Evolutionary conservation across 1,140 invertebrate species (phyloP), one percentile per base, ranked within the genome.

Genomic region (Hycleus phaleratus): DNA sequence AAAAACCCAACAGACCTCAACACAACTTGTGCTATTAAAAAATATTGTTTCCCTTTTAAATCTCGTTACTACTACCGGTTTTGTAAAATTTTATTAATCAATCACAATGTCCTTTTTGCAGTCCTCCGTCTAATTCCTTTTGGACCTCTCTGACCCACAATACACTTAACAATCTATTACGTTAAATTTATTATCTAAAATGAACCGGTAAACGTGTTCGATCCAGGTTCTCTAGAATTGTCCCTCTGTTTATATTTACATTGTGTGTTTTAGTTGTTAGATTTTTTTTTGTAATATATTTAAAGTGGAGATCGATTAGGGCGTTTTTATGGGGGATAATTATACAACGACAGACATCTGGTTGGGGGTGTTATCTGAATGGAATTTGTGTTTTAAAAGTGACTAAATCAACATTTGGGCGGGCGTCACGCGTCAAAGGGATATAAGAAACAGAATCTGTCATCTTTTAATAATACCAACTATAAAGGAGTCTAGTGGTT

Each of bases 261-360:
- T 32, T 5, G 32, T 32, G 7, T 32, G 4, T 32, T 32, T 32
- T 32, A 18, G 18, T 18, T 32, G 7, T 32, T 32, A 32, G 32
- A 4, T 32, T 32, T 32, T 32, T 7, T 4, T 32, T 18, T 18
- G 18, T 18, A 18, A 18, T 18, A 18, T 7, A 2, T 32, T 32
- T 32, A 32, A 32, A 32, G 32, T 32, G 32, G 32, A 32, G 32
- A 32, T 7, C 32, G 32, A 32, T 62, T 59, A 52, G 43, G 58
- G 45, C 50, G 58, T 68, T 64, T 68, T 65, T 32, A 62, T 32
- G 64, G 58, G 58, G 61, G 58, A 53, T 68, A 65, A 68, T 68
- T 68, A 64, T 55, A 60, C 56, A 56, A 56, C 58, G 64, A 55
- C 59, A 63, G 55, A 64, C 66, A 68, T 66, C 64, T 68, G 66